A percentile compares a stretch with the other conserved stretches of the same genome.
These are phyloP conservation scores for Merops nubicus DNA, from an alignment of 2,113 vertebrate genomes.

Conservation along the genomic window DNA sequence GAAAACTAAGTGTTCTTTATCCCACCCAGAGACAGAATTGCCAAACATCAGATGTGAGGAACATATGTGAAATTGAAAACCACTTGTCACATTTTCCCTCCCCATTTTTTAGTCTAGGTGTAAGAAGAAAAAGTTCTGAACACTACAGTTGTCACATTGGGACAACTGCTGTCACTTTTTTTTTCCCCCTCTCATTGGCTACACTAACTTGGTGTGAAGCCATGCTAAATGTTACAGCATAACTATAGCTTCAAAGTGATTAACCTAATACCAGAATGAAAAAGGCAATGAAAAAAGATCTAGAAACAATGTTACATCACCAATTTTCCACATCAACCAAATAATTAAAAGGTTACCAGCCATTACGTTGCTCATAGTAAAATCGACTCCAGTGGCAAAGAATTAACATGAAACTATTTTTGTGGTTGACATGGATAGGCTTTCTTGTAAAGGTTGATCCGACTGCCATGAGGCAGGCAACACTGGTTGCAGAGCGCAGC, in stretches of 20 bases:
- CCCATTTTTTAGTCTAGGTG: conserved; percentile 86
- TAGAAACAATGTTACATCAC: conserved; percentile 95
- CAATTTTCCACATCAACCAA: conserved; percentile 96
- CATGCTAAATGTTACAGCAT: conserved; percentile 99
- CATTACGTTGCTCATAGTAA: conserved; percentile 87
- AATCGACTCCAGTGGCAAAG: conserved; percentile 88
- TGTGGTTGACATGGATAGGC: conserved; percentile 87
- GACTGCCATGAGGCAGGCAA: conserved; percentile 88
- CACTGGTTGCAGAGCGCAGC: conserved; percentile 83
- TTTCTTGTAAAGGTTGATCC: conserved; percentile 85
- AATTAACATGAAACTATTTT: conserved; percentile 87
- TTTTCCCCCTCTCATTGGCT: conserved; percentile 80
- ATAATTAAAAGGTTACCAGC: conserved; percentile 92
- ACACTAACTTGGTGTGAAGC: conserved; percentile 98
- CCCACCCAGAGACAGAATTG: conserved; percentile 85
- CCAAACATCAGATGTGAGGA: conserved; percentile 89
- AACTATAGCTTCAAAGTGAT: conserved; percentile 94
- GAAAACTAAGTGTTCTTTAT: conserved; percentile 88
- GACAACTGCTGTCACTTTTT: conserved; percentile 82
- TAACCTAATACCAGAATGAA: conserved; percentile 93
- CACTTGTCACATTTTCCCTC: conserved; percentile 85
- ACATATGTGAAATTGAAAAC: conserved; percentile 92
- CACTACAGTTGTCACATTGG: conserved; percentile 84
- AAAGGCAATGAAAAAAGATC: conserved; percentile 93
- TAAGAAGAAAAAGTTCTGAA: conserved; percentile 85